Evolutionary conservation across 2,113 vertebrate species (phyloP), one percentile per base, ranked within the genome.

Genomic region (Clarias batrachus): DNA sequence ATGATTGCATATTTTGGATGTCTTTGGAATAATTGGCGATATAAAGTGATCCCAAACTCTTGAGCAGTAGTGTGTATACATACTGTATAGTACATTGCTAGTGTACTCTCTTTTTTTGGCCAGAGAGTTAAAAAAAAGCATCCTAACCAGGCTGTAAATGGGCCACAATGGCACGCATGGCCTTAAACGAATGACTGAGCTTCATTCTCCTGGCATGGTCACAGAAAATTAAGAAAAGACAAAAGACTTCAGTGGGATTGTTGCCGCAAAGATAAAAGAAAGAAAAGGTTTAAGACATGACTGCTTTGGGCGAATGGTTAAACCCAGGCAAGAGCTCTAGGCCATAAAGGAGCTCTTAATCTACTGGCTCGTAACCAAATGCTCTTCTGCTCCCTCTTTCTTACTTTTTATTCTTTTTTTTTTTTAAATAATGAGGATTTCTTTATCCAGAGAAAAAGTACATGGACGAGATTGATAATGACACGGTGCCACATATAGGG

Each of bases 111-210:
- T n/a, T n/a, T 78, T 82, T 81, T 77, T 86, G 90, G 88, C 90
- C 89, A 81, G 88, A 70, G 88, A n/a, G n/a, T 33, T 33, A 90
- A 86, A 90, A 92, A 73, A 84, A 86, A 85, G 89, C 37, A 7
- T 68, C 86, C 90, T 85, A 77, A 86, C 23, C 33, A 89, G 87
- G 71, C 89, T 85, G 88, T 90, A 93, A 94, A 92, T 92, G 88
- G 91, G 92, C 93, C 90, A 90, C 92, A 83, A 88, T 79, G 89
- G 88, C 89, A 89, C 88, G 87, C 54, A 90, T 86, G 84, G 85
- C 86, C 86, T 89, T 89, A 62, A 82, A 87, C 80, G 54, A 87
- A 90, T 84, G 87, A 81, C 27, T 89, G 81, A 81, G 85, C 90
- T 89, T 91, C 89, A 87, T 85, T 89, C 21, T 89, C 85, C 87